Evolutionary conservation across 53 echinoderm and acorn worm genomes (phyloP), one percentile per base, ranked within the genome.

Genomic region (Pentamera pediparva): DNA sequence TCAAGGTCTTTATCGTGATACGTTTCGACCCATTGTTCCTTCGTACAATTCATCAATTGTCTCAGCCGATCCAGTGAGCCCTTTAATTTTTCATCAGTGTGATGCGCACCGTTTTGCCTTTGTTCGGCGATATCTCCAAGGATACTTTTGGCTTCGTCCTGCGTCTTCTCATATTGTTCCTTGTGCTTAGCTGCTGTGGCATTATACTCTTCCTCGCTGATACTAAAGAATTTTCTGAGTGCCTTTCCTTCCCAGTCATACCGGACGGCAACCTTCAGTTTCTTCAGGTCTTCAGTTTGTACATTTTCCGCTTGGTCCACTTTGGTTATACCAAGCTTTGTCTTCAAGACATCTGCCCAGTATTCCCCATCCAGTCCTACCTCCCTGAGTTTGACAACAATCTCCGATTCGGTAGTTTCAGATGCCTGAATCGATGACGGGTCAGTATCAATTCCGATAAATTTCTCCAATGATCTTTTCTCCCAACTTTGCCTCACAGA

Each of bases 1-100:
- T 40, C 43, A 17, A 69, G 4, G 40, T 47, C 25, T 43, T 69
- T 40, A 69, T 69, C 69, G 21, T 39, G 41, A 41, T 69, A 50
- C 50, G 18, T 37, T 59, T 15, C 39, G 24, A 75, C 39, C 59
- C 57, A 56, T 31, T 74, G 74, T 52, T 51, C 54, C 31, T 74
- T 36, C 2, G 59, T 6, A 33, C 57, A 24, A 22, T 56, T 57
- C 60, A 75, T 75, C 20, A 75, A 59, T 58, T 75, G 58, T 56
- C 76, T 75, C 59, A 75, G 37, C 41, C 38, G 76, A 27, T 75
- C 76, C n/a, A 75, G 37, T 36, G 57, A 59, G 38, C 59, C 59
- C 2, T 59, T 75, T 8, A 75, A 19, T 30, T 28, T 57, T 0
- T 75, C 76, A 59, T 75, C 60, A 59, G 76, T 75, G 39, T 58